Conservation (phyloP, 2,888 invertebrate species). For the Sesia bembeciformis region DNA sequence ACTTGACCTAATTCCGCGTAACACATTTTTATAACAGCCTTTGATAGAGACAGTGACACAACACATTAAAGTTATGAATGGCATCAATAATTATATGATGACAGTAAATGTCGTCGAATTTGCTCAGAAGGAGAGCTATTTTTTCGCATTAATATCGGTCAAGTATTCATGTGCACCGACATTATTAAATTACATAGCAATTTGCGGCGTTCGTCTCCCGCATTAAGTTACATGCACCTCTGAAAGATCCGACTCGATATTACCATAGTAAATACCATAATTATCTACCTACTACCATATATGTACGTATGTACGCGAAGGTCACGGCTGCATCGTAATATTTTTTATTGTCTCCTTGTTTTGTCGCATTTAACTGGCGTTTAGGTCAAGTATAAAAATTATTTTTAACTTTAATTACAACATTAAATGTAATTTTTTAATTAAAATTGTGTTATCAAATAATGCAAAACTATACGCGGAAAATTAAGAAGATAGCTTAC, state of each 20-base stretch:
- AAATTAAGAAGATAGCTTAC: no score
- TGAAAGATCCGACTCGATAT: constrained; percentile 22
- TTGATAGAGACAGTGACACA: not conserved
- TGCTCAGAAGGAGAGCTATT: constrained; percentile 9
- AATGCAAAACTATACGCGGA: no score
- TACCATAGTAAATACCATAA: constrained; percentile 34
- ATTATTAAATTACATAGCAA: constrained; percentile 29
- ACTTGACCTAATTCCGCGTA: not conserved
- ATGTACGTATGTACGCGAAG: constrained; percentile 7
- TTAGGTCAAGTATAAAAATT: not conserved
- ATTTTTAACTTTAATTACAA: no score
- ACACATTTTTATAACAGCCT: not conserved
- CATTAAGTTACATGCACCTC: constrained; percentile 19
- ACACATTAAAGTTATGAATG: constrained; percentile 1
- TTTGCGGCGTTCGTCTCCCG: constrained; percentile 18
- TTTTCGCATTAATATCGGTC: constrained; percentile 16
- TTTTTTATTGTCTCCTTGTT: constrained; percentile 17
- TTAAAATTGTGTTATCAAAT: no score
- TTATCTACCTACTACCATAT: constrained; percentile 18
- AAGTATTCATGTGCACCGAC: constrained; percentile 17
- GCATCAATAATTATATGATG: constrained; percentile 8
- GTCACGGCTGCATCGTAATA: constrained; percentile 19
- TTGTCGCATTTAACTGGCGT: constrained; percentile 16
- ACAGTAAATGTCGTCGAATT: constrained; percentile 24
- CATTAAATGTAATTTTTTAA: no score